Base-by-base conservation (phyloP, 2,797 vertebrate genomes). In the Hydrocynus forskahlii region DNA sequence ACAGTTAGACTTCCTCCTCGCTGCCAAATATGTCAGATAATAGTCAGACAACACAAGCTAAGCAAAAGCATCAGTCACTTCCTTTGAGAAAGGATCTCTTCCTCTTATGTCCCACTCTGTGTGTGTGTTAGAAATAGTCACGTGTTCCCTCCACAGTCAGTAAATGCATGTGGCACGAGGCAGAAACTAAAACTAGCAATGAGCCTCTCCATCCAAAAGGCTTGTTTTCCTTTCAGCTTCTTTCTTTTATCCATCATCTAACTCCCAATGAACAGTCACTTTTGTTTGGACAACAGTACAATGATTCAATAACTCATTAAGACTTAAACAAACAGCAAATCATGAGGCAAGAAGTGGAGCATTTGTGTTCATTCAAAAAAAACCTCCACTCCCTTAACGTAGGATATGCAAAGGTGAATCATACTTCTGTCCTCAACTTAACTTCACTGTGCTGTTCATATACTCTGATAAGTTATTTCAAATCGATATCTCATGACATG, bases 1-100 rank as follows among this genome's bases (percentile, higher is more conserved):
- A 82, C 97, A 99, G 91, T 98, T 99, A 14, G 98, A 98, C 94
- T 99, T 99, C 94, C 97, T 97, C 89, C 97, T 95, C 43, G 97
- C 98, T 98, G 92, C 84, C 94, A 82, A 55, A 83, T 6, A 81
- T 40, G 7, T 52, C 50, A 88, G 21, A 74, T 74, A 16, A 73
- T 69, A 72, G 25, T 71, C 40, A 81, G 77, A 84, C 54, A 79
- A 69, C 57, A 69, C 62, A 64, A 40, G 70, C 78, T 77, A 43
- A 78, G 81, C 68, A 83, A 81, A 72, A 40, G 57, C 59, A 54
- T 69, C 59, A 50, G 69, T 72, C 50, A 78, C 72, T 78, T 71
- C 78, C 78, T 83, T 60, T 84, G 5, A 60, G 21, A 79, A 79
- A 75, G 17, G 63, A 50, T 63, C 74, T 80, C 79, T 88, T 85